Conservation (phyloP, 2,113 vertebrate species). For the Sarotherodon lohbergeri region DNA sequence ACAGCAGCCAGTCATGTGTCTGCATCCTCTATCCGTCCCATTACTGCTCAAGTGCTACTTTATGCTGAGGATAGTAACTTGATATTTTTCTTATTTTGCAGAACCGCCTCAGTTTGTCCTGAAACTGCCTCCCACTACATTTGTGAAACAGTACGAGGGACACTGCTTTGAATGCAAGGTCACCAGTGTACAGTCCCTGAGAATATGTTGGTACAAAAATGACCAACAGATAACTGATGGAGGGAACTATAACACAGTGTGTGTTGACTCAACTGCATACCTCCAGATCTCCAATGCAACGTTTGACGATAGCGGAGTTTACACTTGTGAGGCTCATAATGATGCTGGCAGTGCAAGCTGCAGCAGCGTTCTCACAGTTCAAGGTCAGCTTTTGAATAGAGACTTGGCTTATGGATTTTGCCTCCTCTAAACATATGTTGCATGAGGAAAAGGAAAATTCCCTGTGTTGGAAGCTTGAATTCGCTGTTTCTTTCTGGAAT, state of each 20-base stretch:
- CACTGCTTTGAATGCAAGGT: constrained; percentile 85
- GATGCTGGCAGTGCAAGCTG: constrained; percentile 89
- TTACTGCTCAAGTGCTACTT: background rate
- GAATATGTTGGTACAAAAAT: constrained; percentile 88
- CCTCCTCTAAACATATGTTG: background rate
- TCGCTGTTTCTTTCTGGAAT: background rate
- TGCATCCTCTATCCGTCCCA: constrained; percentile 7
- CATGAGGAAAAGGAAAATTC: constrained; percentile 6
- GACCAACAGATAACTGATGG: constrained; percentile 79
- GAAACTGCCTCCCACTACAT: constrained; percentile 82
- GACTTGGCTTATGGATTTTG: background rate
- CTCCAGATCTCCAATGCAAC: constrained; percentile 80
- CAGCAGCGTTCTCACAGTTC: constrained; percentile 84
- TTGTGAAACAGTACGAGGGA: constrained; percentile 83
- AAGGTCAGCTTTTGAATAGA: constrained; percentile 79
- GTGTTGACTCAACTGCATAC: constrained; percentile 79
- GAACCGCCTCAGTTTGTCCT: constrained; percentile 89
- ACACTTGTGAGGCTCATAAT: constrained; percentile 92
- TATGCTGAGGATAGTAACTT: background rate
- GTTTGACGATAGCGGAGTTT: constrained; percentile 84
- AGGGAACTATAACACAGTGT: constrained; percentile 79
- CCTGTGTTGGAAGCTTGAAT: background rate
- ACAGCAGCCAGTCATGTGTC: background rate
- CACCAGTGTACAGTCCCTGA: constrained; percentile 79
- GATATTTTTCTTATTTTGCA: constrained; percentile 73